phyloP scores from a whole-genome alignment of 2,797 vertebrate genomes.

The Fundulus diaphanus region DNA sequence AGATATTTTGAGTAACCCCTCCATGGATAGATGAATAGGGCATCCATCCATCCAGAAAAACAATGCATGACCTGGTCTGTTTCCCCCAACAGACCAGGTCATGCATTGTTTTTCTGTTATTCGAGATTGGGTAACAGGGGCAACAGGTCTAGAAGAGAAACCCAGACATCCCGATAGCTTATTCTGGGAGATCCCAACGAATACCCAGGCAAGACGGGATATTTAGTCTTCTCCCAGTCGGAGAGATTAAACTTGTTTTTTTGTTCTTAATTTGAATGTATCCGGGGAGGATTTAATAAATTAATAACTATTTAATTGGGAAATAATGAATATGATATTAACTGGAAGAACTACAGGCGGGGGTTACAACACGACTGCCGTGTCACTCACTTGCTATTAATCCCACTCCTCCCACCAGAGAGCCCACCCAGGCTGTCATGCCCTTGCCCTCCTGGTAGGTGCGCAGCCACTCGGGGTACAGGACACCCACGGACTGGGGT shows the following conservation, averaged over 20 bases:
- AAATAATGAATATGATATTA: neutral
- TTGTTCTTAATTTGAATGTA: neutral
- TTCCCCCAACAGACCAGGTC: no score
- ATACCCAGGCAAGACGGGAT: no score
- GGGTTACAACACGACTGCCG: constrained; percentile 6
- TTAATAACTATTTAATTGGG: neutral
- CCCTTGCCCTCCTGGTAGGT: constrained; percentile 93
- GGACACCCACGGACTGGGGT: constrained; percentile 90
- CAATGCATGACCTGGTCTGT: no score
- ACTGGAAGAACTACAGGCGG: neutral
- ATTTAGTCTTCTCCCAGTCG: no score
- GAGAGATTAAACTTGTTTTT: neutral
- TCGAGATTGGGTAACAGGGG: no score
- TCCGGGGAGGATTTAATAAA: no score
- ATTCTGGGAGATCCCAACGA: no score
- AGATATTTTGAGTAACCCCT: neutral
- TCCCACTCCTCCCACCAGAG: constrained; percentile 92
- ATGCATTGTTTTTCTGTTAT: no score
- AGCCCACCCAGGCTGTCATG: constrained; percentile 96
- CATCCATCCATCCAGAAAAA: no score
- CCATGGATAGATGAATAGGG: no score
- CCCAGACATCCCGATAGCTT: no score
- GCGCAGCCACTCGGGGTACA: constrained; percentile 94
- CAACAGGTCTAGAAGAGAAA: no score
- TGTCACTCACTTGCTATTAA: constrained; percentile 92